These are phyloP conservation scores for Danaus chrysippus DNA, from an alignment of 2,888 invertebrate species.

Conservation along the genomic window DNA sequence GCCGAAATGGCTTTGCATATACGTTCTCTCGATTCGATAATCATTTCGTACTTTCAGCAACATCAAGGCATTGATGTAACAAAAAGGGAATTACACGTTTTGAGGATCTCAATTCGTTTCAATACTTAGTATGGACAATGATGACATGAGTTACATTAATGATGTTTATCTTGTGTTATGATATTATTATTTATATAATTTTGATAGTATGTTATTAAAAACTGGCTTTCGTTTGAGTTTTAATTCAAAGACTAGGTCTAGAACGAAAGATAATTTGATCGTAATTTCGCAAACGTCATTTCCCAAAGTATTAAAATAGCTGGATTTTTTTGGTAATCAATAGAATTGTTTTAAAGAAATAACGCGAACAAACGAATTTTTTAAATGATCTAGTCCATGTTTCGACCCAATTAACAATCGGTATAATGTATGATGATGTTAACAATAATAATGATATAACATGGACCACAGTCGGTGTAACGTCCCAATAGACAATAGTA, in stretches of 20 bases:
- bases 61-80: slow-evolving; percentile 15
- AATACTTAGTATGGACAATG: slow-evolving; percentile 46
- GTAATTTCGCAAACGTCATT: no score
- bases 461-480: background rate
- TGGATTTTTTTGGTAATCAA: no score
- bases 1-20: background rate
- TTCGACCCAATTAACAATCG: no score
- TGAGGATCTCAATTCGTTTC: slow-evolving; percentile 39
- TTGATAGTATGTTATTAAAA: background rate
- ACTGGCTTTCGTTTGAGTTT: background rate
- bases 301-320: no score
- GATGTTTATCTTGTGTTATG: slow-evolving; percentile 42
- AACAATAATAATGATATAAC: no score
- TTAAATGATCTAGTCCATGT: no score
- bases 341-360: no score
- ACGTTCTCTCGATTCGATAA: background rate
- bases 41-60: slow-evolving; percentile 10
- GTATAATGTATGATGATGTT: no score
- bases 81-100: slow-evolving; percentile 43
- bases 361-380: no score
- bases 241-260: no score
- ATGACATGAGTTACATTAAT: slow-evolving; percentile 62
- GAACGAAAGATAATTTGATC: no score
- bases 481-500: background rate
- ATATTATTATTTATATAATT: slow-evolving; percentile 9